A percentile compares a stretch with the other conserved stretches of the same genome.
phyloP scores from a whole-genome alignment of 2,113 vertebrate genomes.

The Montifringilla adamsi region DNA sequence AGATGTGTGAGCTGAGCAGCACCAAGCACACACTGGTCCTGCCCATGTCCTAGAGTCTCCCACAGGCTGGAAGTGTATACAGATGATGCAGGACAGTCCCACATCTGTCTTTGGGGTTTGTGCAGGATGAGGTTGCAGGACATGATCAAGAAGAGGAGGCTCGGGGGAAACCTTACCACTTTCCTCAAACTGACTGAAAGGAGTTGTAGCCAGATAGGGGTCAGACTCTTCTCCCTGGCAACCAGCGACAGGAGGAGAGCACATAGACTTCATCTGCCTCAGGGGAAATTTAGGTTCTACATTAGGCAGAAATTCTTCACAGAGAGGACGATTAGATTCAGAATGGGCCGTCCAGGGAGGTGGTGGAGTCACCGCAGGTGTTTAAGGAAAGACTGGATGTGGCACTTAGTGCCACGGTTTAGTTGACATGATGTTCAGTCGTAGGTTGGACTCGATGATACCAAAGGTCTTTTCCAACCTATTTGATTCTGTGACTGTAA shows the following conservation, averaged over 20 bases:
- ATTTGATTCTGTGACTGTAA: neutral
- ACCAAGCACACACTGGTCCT: neutral
- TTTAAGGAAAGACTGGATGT: neutral
- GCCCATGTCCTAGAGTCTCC: rapidly evolving
- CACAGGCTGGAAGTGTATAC: rapidly evolving
- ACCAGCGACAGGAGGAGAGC: neutral
- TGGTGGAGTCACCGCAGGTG: neutral
- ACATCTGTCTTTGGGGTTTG: rapidly evolving
- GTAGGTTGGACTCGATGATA: neutral
- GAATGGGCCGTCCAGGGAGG: neutral
- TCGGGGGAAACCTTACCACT: neutral
- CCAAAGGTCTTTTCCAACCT: neutral
- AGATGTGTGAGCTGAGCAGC: neutral
- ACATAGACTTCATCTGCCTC: neutral
- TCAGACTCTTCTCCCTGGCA: neutral
- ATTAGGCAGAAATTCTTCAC: neutral
- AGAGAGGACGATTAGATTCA: neutral
- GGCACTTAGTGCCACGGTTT: neutral
- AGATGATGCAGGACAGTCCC: neutral
- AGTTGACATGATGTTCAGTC: neutral
- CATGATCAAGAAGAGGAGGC: neutral
- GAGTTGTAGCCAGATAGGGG: neutral
- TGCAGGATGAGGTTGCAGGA: neutral
- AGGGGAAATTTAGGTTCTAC: neutral
- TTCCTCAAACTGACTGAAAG: neutral